Percentiles rank a stretch among this genome's conserved stretches.
phyloP scores from a whole-genome alignment of 1,140 invertebrate species.

The Lineus longissimus region DNA sequence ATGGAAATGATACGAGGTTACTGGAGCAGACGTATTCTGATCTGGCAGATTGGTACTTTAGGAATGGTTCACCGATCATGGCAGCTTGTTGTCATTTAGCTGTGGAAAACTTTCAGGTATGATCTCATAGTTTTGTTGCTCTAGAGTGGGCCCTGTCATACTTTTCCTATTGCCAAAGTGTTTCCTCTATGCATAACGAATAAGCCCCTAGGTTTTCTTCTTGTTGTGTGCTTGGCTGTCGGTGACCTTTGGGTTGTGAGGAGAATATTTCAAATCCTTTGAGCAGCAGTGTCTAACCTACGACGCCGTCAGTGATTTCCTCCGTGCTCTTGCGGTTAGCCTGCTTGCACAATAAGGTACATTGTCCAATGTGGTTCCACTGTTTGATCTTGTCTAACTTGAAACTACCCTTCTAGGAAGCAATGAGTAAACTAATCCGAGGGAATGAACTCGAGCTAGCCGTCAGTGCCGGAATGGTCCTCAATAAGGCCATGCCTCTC shows the following conservation, averaged over 20 bases:
- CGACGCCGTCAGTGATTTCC: no score
- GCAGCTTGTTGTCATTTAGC: slow-evolving; percentile 55
- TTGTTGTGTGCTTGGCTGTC: no score
- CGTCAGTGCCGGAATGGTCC: slow-evolving; percentile 42
- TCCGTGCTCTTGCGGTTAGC: no score
- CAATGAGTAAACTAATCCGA: slow-evolving; percentile 50
- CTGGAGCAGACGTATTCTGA: slow-evolving; percentile 28
- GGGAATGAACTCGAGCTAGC: slow-evolving; percentile 55
- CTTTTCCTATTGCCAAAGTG: no score
- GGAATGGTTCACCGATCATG: slow-evolving; percentile 48
- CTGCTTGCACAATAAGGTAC: background rate
- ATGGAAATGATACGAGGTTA: slow-evolving; percentile 12
- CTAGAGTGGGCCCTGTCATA: no score
- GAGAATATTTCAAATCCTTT: no score
- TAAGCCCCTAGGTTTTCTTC: no score
- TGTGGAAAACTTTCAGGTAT: slow-evolving; percentile 48
- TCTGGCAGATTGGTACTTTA: slow-evolving; percentile 49
- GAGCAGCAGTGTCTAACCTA: no score
- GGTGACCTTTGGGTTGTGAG: no score
- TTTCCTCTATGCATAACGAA: no score
- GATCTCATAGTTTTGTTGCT: slow-evolving; percentile 1
- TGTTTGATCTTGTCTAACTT: slow-evolving; percentile 6
- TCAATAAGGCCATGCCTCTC: slow-evolving; percentile 27
- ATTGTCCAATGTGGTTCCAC: background rate
- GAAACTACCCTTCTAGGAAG: slow-evolving; percentile 43